Conservation (phyloP, 1,140 invertebrate species). For the Drosophila navojoa region DNA sequence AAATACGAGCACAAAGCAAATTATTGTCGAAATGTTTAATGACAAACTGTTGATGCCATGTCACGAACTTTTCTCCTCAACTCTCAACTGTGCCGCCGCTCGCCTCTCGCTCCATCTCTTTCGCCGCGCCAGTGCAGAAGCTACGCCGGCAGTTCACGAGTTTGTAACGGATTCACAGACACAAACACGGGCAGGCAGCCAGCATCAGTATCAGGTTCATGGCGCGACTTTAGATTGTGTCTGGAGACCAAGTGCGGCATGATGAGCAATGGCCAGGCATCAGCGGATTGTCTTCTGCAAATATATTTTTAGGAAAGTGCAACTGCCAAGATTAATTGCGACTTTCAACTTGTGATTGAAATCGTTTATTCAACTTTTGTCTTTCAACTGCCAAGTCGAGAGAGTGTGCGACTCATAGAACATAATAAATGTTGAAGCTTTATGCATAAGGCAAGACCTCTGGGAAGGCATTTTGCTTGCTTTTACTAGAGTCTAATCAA, state of each 20-base stretch:
- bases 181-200: not conserved
- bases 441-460: too few species aligned
- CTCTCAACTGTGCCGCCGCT: too few species aligned
- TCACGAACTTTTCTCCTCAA: slow-evolving; percentile 69
- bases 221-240: slow-evolving; percentile 15
- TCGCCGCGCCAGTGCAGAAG: slow-evolving; percentile 11
- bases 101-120: too few species aligned
- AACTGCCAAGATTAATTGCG: slow-evolving; percentile 32
- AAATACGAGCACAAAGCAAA: slow-evolving; percentile 72
- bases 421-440: not conserved
- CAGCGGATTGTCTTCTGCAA: slow-evolving; percentile 33
- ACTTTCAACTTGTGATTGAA: slow-evolving; percentile 45
- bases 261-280: slow-evolving; percentile 43
- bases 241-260: slow-evolving; percentile 20
- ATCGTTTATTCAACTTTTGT: slow-evolving; percentile 39
- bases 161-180: slow-evolving; percentile 75
- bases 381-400: not conserved
- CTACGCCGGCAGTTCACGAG: slow-evolving; percentile 67
- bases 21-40: slow-evolving; percentile 84
- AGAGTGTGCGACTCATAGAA: not conserved
- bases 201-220: slow-evolving; percentile 66
- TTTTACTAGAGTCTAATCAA: too few species aligned
- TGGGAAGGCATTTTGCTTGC: too few species aligned
- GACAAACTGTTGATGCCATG: slow-evolving; percentile 83
- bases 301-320: slow-evolving; percentile 35